Conservation (phyloP, 2,113 vertebrate genomes). For the Solea solea region DNA sequence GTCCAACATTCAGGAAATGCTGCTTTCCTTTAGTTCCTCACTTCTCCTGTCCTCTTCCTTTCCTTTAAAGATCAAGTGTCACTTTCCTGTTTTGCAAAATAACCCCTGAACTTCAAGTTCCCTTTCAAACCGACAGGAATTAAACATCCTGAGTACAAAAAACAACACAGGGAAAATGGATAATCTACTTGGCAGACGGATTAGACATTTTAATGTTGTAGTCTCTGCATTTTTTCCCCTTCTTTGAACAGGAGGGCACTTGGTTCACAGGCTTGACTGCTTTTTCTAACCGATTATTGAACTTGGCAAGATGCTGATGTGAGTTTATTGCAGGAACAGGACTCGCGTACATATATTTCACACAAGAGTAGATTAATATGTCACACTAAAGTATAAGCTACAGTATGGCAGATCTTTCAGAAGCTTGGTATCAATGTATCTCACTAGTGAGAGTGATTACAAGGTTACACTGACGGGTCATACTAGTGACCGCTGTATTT, state of each 20-base stretch:
- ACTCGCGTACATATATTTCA: conserved; percentile 3
- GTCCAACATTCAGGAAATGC: conserved; percentile 23
- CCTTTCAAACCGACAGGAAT: conserved; percentile 45
- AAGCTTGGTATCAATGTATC: conserved; percentile 22
- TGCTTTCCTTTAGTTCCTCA: conserved; percentile 9
- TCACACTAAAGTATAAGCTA: conserved; percentile 12
- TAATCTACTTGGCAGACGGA: conserved; percentile 41
- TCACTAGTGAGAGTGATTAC: background rate
- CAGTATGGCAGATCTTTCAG: background rate
- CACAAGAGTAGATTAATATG: conserved; percentile 23
- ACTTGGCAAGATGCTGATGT: conserved; percentile 25
- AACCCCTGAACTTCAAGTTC: conserved; percentile 49
- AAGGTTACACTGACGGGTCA: conserved; percentile 1
- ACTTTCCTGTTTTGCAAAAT: conserved; percentile 64
- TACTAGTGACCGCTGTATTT: background rate
- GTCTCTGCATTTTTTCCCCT: conserved; percentile 45
- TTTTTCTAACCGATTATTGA: conserved; percentile 42
- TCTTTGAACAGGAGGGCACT: conserved; percentile 31
- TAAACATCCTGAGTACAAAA: conserved; percentile 34
- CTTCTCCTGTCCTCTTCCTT: conserved; percentile 8
- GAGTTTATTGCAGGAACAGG: conserved; percentile 18
- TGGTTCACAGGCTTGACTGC: conserved; percentile 37
- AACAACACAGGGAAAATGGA: conserved; percentile 21
- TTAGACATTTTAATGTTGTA: conserved; percentile 54
- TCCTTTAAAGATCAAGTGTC: conserved; percentile 41